A percentile compares a stretch with the other conserved stretches of the same genome.
phyloP scores from a whole-genome alignment of 2,113 vertebrate genomes.

The Thomomys bottae region DNA sequence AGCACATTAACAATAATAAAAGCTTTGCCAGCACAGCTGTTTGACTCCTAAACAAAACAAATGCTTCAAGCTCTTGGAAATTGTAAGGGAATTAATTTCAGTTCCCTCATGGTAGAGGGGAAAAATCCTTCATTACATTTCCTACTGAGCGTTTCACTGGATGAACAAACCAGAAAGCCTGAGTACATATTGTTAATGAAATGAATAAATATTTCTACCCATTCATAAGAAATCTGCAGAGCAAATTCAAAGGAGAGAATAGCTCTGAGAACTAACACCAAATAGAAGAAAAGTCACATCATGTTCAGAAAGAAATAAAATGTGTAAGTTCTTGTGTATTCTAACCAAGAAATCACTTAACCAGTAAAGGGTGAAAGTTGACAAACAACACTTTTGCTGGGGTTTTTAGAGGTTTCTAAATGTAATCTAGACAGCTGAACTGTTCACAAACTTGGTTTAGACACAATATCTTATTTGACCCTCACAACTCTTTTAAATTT shows the following conservation, averaged over 20 bases:
- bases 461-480: not conserved
- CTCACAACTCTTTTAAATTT: too few species aligned
- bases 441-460: not conserved
- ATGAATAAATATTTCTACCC: slow-evolving; percentile 77
- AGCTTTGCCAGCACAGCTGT: slow-evolving; percentile 41
- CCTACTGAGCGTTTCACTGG: slow-evolving; percentile 59
- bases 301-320: slow-evolving; percentile 73
- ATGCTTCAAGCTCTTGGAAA: slow-evolving; percentile 73
- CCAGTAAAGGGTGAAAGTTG: slow-evolving; percentile 51
- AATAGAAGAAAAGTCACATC: slow-evolving; percentile 64
- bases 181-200: slow-evolving; percentile 64
- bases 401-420: slow-evolving; percentile 17
- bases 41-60: slow-evolving; percentile 73
- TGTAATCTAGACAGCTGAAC: not conserved
- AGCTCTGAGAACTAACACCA: slow-evolving; percentile 55
- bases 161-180: slow-evolving; percentile 58
- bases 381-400: not conserved
- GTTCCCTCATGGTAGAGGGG: slow-evolving; percentile 55
- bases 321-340: slow-evolving; percentile 61
- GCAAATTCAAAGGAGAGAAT: slow-evolving; percentile 70
- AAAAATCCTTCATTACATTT: slow-evolving; percentile 42
- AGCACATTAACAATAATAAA: slow-evolving; percentile 42
- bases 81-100: slow-evolving; percentile 73
- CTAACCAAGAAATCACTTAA: slow-evolving; percentile 75
- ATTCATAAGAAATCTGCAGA: slow-evolving; percentile 71